These are phyloP conservation scores for Heliangelus exortis DNA, from an alignment of 2,797 vertebrate species.

Conservation along the genomic window DNA sequence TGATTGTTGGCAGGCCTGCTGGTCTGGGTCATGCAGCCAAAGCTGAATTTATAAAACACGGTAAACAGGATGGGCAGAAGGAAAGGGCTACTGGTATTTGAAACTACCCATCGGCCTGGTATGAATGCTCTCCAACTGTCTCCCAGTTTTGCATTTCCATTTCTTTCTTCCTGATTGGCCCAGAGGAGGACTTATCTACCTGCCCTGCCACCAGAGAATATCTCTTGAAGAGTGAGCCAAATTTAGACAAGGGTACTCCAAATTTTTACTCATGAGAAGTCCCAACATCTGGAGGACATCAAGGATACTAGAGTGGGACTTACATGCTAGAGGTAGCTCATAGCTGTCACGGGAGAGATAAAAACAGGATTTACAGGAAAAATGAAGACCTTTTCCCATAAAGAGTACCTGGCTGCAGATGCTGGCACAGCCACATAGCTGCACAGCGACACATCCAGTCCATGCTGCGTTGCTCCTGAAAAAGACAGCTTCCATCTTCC, in stretches of 20 bases:
- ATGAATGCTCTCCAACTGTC: not conserved
- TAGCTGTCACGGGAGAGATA: not conserved
- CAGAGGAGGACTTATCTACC: not conserved
- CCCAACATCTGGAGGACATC: not conserved
- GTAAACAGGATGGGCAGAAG: conserved; percentile 1
- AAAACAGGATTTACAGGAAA: not conserved
- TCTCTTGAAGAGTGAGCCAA: not conserved
- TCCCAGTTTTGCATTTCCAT: not conserved
- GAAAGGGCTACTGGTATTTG: not conserved
- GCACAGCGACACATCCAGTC: too few relatives aligned
- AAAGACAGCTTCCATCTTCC: not conserved
- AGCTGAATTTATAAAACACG: conserved; percentile 28
- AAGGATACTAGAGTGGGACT: not conserved
- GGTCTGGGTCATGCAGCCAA: conserved; percentile 49
- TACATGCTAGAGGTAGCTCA: not conserved
- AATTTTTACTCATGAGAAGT: not conserved
- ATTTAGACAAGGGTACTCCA: not conserved
- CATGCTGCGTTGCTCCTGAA: not conserved
- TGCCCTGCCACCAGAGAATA: not conserved
- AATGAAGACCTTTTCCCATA: not conserved
- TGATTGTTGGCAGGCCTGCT: conserved; percentile 59
- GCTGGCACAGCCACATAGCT: not conserved
- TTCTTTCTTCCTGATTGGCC: not conserved
- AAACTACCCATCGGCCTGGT: conserved; percentile 8
- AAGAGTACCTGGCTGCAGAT: not conserved